Evolutionary conservation across 2,113 vertebrate species (phyloP), one percentile per base, ranked within the genome.

Genomic region (Podarcis muralis): DNA sequence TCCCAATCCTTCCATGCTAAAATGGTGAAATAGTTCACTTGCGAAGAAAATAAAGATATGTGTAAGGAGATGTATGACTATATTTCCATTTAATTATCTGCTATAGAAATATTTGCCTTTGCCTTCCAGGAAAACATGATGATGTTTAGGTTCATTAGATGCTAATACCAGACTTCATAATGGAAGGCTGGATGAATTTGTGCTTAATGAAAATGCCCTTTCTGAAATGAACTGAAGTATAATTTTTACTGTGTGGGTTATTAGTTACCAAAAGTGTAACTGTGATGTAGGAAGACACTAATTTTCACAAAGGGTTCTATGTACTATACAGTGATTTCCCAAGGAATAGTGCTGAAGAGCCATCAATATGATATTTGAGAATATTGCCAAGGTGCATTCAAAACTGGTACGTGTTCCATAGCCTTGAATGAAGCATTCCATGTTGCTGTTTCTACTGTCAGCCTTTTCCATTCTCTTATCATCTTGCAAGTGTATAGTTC

Each of bases 1-100:
- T 94, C 93, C 94, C 94, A 95, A 94, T 77, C 37, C 79, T 82
- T 86, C 81, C 43, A 6, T 68, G 66, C 57, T 92, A 79, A 65
- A 88, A 43, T 77, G 84, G 72, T 71, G 86, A 76, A 93, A 43
- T 88, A 20, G 65, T 87, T 35, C 3, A 84, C 81, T 91, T 37
- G 9, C 57, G 69, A 0, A 40, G 25, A 37, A 74, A 74, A 74
- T 62, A 81, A 92, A 89, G 32, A 87, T 88, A 90, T 16, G 1
- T 15, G 91, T 92, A 53, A 92, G 87, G 93, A 92, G 91, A 71
- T 92, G 59, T 91, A 72, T 91, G 91, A 87, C 88, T 66, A 0
- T 78, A 78, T 27, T 78, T 48, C 20, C 74, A 89, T 62, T 18
- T 43, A 90, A 82, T 18, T 87, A 84, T 92, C 84, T 83, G 87